Base-by-base conservation (phyloP, 1,140 invertebrate genomes). In the Amyelois transitella region DNA sequence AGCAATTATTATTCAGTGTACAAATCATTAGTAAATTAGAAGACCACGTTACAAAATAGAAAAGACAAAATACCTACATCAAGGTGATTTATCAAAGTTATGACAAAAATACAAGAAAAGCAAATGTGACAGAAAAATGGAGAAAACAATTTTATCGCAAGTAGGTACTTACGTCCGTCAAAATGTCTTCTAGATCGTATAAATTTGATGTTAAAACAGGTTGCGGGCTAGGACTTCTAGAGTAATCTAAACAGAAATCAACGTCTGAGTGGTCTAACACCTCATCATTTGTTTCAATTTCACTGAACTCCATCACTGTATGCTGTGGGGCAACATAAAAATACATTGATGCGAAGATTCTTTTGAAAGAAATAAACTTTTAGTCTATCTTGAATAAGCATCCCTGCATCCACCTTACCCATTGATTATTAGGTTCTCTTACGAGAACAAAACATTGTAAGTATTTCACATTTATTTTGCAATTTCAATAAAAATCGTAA, bases 251-350 rank as follows among this genome's bases (percentile, higher is more conserved):
- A 68, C 69, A 84, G 66, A 69, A 80, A 57, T 77, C 74, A 66
- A 82, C 69, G 53, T 77, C 80, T 80, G 75, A 65, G 56, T 76
- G 75, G 63, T 76, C 77, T 75, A 79, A 79, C 72, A 82, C 71
- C 75, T 82, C 77, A n/a, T n/a, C n/a, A 73, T 81, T 84, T 79
- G 69, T 69, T 44, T 62, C 69, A 78, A 69, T 78, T 74, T 72
- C 75, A 85, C 75, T 77, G 74, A 84, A 83, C 85, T 88, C 85
- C 85, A 88, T 88, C 72, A 87, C 82, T 81, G 67, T 66, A 69
- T 72, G 78, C 81, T 84, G 73, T 77, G 69, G 69, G 66, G 60
- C 75, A 77, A 81, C 66, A 62, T 73, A 54, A 60, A 47, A 61
- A 60, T 59, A 53, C 54, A 52, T 65, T 59, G 61, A 54, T 47